Base-by-base conservation (phyloP, 2,113 vertebrate genomes). In the Thermophis baileyi region DNA sequence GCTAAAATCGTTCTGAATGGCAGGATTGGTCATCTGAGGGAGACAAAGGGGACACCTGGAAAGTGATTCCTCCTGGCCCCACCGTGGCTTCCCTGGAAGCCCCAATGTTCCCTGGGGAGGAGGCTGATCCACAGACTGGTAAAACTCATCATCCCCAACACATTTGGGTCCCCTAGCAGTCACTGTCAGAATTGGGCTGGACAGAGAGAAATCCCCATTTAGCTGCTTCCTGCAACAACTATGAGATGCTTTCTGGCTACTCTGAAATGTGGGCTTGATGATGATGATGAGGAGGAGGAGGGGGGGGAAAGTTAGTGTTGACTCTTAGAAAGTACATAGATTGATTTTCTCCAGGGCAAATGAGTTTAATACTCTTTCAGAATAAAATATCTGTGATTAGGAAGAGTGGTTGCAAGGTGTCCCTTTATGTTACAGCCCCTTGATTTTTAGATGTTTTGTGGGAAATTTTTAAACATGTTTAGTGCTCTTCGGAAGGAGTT, bases 1-100 rank as follows among this genome's bases (percentile, higher is more conserved):
- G 96, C 98, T 99, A 96, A 99, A 99, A 95, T 99, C 98, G 24
- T 99, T 99, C 97, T 99, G 98, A 97, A 99, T 99, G 97, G 98
- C 98, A 1, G 98, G 98, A 96, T 98, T 99, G 95, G 98, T 98
- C 98, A 99, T 99, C 98, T 99, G 91, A 0, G 0, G 1, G 12
- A 57, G 11, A 27, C 4, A 91, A 3, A 20, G 47, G 47, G 27
- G n/a, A 63, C 11, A 24, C 16, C 2, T 2, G 14, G 30, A 4
- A 46, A 8, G 57, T 0, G 46, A 6, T 25, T 27, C 40, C 86
- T n/a, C 69, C 69, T 81, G 16, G 2, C 69, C 18, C 69, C n/a
- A 40, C 16, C 6, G 18, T 2, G n/a, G n/a, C 6, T 6, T 74
- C n/a, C 6, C 69, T 81, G 69, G 69, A 81, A 81, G 69, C n/a